A percentile compares a stretch with the other conserved stretches of the same genome.
Evolutionary conservation across 2,113 vertebrate genomes (phyloP).

Genomic region (Scomber scombrus): DNA sequence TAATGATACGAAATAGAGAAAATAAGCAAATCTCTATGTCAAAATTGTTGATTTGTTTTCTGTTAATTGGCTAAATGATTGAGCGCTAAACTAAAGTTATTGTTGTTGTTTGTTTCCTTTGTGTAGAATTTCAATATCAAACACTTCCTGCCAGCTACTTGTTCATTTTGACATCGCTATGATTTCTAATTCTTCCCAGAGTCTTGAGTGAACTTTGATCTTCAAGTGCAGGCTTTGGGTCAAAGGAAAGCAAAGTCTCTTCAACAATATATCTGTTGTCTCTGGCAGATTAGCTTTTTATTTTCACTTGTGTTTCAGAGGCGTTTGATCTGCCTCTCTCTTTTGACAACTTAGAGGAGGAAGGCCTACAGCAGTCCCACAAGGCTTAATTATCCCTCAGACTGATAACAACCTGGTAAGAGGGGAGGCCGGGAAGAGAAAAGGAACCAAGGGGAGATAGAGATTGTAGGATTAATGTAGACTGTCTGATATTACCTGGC

Average conservation of each 20-base stretch:
- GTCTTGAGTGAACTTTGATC: slow-evolving; percentile 7
- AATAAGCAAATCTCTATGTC: no score
- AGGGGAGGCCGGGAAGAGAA: slow-evolving; percentile 48
- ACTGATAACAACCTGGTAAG: slow-evolving; percentile 57
- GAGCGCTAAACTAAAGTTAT: no score
- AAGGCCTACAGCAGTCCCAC: slow-evolving; percentile 64
- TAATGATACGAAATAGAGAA: not conserved
- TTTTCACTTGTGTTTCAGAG: slow-evolving; percentile 49
- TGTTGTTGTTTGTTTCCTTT: no score
- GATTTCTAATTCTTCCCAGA: slow-evolving; percentile 1
- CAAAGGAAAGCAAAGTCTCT: slow-evolving; percentile 27
- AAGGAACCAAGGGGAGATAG: slow-evolving; percentile 24
- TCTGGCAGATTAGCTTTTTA: slow-evolving; percentile 36
- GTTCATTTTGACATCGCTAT: not conserved
- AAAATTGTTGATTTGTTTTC: not conserved
- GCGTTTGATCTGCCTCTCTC: slow-evolving; percentile 68
- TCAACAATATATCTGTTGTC: slow-evolving; percentile 29
- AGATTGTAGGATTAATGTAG: slow-evolving; percentile 60
- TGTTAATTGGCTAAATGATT: not conserved
- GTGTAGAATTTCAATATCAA: not conserved
- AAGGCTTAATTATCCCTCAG: slow-evolving; percentile 73
- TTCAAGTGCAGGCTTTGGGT: slow-evolving; percentile 18
- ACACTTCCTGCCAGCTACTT: not conserved
- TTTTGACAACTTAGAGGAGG: slow-evolving; percentile 61
- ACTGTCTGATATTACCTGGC: slow-evolving; percentile 72